Conservation (phyloP, 1,140 invertebrate genomes). For the Bombus vancouverensis region DNA sequence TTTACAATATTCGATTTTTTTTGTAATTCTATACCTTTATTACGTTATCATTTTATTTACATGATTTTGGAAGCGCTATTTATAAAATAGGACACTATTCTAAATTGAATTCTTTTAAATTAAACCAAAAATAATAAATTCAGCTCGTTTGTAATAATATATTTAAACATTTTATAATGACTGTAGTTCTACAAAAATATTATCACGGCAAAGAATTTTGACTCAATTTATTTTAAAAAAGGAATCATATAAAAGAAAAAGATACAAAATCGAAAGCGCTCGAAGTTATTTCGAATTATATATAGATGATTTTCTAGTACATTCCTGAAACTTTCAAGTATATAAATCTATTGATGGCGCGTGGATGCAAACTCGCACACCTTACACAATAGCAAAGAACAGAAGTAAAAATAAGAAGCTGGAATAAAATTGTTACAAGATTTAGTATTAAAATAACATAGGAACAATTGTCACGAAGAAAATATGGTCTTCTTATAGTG, state of each 20-base stretch:
- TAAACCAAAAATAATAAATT: neutral
- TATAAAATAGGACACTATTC: neutral
- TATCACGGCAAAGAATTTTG: neutral
- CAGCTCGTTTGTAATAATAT: neutral
- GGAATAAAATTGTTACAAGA: neutral
- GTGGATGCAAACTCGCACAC: neutral
- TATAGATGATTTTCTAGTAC: conserved; percentile 5
- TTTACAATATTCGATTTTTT: neutral
- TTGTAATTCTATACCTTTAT: neutral
- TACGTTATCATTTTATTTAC: neutral
- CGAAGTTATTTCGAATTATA: conserved; percentile 19
- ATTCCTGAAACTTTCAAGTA: conserved; percentile 17
- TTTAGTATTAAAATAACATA: neutral
- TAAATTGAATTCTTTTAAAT: neutral
- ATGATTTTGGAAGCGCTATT: neutral
- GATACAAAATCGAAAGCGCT: neutral
- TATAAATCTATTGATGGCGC: neutral
- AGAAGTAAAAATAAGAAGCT: neutral
- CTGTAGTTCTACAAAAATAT: neutral
- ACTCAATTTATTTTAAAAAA: neutral
- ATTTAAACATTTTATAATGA: neutral
- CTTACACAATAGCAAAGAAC: too few species aligned
- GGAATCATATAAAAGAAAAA: neutral
- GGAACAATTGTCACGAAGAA: neutral
- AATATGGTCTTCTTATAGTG: neutral